These are phyloP conservation scores for Carterocephalus palaemon DNA, from an alignment of 2,888 invertebrate species.

Conservation along the genomic window DNA sequence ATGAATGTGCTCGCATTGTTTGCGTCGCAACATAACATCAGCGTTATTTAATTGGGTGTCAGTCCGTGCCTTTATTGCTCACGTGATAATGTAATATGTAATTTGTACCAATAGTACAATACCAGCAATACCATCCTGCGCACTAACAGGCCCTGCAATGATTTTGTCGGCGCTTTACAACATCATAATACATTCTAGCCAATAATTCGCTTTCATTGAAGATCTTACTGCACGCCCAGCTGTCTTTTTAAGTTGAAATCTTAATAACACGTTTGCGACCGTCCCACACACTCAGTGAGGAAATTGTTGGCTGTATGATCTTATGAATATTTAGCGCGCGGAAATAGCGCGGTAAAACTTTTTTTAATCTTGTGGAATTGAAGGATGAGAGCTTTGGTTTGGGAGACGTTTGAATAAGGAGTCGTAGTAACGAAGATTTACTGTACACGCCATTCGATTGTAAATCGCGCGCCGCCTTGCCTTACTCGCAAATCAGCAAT, in stretches of 20 bases:
- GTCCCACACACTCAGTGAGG: conserved; percentile 42
- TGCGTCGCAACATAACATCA: conserved; percentile 24
- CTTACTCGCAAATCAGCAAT: conserved; percentile 12
- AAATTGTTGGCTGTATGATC: conserved; percentile 40
- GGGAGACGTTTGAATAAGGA: conserved; percentile 36
- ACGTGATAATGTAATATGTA: conserved; percentile 48
- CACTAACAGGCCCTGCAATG: conserved; percentile 38
- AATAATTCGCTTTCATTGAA: conserved; percentile 39
- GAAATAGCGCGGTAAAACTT: conserved; percentile 37
- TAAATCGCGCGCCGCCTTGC: conserved; percentile 14
- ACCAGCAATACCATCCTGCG: conserved; percentile 30
- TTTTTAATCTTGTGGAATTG: conserved; percentile 41
- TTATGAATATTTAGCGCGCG: conserved; percentile 47
- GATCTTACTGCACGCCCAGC: conserved; percentile 35
- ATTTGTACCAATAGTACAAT: conserved; percentile 45
- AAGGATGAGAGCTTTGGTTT: conserved; percentile 34
- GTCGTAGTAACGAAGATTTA: conserved; percentile 10
- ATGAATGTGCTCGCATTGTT: conserved; percentile 33
- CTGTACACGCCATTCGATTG: conserved; percentile 3
- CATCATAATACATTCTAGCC: conserved; percentile 32
- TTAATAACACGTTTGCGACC: conserved; percentile 54
- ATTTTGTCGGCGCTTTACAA: conserved; percentile 32
- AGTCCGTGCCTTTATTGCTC: conserved; percentile 51
- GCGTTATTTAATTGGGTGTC: conserved; percentile 36
- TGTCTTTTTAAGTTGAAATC: conserved; percentile 53